phyloP scores from a whole-genome alignment of 2,888 invertebrate species.

The Cacoxenus indagator region DNA sequence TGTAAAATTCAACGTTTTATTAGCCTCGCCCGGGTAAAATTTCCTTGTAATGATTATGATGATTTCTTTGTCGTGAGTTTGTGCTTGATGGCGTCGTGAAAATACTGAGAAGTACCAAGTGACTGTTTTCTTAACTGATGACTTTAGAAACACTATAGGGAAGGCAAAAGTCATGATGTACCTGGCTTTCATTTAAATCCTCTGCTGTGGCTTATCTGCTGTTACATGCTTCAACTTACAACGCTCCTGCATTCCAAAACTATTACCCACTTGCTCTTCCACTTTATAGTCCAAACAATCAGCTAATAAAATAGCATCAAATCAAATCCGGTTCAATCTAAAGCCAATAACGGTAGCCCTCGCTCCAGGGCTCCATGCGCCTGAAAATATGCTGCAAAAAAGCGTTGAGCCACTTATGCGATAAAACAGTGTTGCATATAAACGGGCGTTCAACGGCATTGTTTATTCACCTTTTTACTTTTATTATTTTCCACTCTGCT shows the following conservation, averaged over 20 bases:
- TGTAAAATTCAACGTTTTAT: constrained; percentile 10
- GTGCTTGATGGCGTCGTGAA: no score
- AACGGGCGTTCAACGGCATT: background rate
- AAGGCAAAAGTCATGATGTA: no score
- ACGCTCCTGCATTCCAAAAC: background rate
- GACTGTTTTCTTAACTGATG: no score
- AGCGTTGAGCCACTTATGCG: constrained; percentile 13
- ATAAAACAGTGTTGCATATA: background rate
- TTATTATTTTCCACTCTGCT: constrained; percentile 57
- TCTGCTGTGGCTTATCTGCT: background rate
- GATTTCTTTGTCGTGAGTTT: background rate
- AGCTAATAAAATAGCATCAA: constrained; percentile 19
- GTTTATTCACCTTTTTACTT: constrained; percentile 45
- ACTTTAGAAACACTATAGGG: no score
- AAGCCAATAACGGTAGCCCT: background rate
- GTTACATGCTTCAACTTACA: background rate
- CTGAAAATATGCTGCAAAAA: constrained; percentile 34
- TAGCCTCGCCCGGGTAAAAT: constrained; percentile 15
- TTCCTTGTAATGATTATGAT: constrained; percentile 17
- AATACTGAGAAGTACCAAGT: no score
- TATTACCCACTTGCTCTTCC: background rate
- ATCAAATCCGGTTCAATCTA: background rate
- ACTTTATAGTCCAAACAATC: constrained; percentile 19
- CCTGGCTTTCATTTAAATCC: no score
- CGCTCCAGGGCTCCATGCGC: constrained; percentile 10